Conservation (phyloP, 2,797 vertebrate genomes). For the Natrix natrix region DNA sequence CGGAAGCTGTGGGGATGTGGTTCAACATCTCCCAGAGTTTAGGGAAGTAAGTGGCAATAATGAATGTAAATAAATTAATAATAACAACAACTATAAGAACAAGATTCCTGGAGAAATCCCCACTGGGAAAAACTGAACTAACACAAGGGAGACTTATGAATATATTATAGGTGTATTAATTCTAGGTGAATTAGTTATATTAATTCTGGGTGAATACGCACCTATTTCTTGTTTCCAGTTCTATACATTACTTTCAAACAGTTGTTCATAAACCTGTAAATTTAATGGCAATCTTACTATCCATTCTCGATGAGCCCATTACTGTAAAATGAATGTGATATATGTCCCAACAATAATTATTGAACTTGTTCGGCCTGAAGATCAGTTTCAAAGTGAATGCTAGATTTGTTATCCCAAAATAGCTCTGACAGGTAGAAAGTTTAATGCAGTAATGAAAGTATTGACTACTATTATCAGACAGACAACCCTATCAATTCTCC, state of each 20-base stretch:
- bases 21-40: neutral
- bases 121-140: neutral
- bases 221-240: neutral
- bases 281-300: neutral
- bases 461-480: neutral
- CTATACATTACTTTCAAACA: neutral
- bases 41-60: neutral
- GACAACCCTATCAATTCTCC: neutral
- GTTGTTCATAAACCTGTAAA: neutral
- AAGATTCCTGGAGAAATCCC: neutral
- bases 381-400: neutral
- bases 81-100: neutral
- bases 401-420: neutral
- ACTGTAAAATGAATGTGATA: neutral
- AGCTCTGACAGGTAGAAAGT: neutral
- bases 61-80: neutral
- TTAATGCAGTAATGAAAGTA: neutral
- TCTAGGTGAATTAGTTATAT: neutral
- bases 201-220: neutral
- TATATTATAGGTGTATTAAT: neutral
- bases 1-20: neutral
- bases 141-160: neutral
- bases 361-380: neutral
- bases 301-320: neutral
- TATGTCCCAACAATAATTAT: neutral